Base-by-base conservation (phyloP, 1,140 invertebrate genomes). In the Hesperophylax magnus region DNA sequence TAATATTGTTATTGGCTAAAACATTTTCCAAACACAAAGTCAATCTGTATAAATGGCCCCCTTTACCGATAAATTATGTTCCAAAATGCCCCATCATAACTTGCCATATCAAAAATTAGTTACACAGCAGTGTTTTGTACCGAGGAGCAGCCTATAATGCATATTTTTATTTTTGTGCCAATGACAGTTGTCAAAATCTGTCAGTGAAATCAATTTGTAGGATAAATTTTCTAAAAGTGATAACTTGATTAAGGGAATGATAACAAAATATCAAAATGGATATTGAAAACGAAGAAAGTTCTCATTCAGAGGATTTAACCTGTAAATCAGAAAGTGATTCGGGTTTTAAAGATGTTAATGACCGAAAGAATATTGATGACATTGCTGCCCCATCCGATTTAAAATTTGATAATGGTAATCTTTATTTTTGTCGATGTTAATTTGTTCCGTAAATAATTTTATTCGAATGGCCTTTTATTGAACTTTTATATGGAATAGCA, bases 361-460 rank as follows among this genome's bases (percentile, higher is more conserved):
- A 82, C 61, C 58, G 58, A 58, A 82, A 80, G 58, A 78, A 77
- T 88, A 90, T 90, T 85, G 88, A 90, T 86, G 89, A 90, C 86
- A 90, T 90, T 85, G 87, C 88, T 87, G 87, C 88, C 83, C 89
- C 89, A 86, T 90, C 89, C 8, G 88, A 89, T 84, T 85, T 90
- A 82, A 89, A 89, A 86, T 90, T 90, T 79, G 89, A 90, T 86
- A 82, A 89, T 87, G 89, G 89, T 90, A 89, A 60, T 81, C 11
- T 72, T 39, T 17, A 47, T 61, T 61, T 61, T 61, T 15, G 5
- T 58, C 56, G 20, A 58, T 18, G 56, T n/a, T 22, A 58, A 18
- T 58, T 58, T 58, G 0, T 14, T 47, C 39, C 39, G 11, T 47
- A 47, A 1, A 47, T 47, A 47, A 47, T 47, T 47, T 47, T 11